Conservation (phyloP, 2,888 invertebrate species). For the Drepana falcataria region DNA sequence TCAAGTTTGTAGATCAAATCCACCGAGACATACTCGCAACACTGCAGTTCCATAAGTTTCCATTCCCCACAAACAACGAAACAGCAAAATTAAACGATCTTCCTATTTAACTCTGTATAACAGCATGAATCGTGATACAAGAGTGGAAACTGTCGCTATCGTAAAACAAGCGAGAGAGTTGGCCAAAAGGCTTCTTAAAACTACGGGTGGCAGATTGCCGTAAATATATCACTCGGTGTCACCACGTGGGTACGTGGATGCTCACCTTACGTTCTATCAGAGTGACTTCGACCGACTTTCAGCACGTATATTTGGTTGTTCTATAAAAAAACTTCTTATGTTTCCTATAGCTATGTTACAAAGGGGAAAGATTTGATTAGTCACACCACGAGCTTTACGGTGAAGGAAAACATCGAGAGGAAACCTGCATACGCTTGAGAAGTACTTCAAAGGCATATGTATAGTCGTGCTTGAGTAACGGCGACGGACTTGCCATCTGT, state of each 20-base stretch:
- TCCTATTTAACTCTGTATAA: constrained; percentile 17
- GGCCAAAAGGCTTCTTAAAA: constrained; percentile 42
- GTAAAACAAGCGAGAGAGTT: constrained; percentile 28
- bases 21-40: too few relatives aligned
- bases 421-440: too few relatives aligned
- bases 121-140: constrained; percentile 11
- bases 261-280: constrained; percentile 28
- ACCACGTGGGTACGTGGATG: constrained; percentile 35
- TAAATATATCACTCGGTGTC: constrained; percentile 51
- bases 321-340: too few relatives aligned
- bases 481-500: too few relatives aligned
- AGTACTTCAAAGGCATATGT: too few relatives aligned
- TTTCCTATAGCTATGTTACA: too few relatives aligned
- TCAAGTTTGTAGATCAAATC: too few relatives aligned
- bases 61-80: neutral
- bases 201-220: constrained; percentile 36
- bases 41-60: neutral
- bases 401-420: too few relatives aligned
- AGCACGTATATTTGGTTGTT: neutral
- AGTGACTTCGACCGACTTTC: neutral
- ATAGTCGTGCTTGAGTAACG: too few relatives aligned
- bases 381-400: too few relatives aligned
- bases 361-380: too few relatives aligned
- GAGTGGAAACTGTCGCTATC: constrained; percentile 29
- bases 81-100: constrained; percentile 6